phyloP scores from a whole-genome alignment of 2,888 invertebrate genomes.

The Apantesis nais region DNA sequence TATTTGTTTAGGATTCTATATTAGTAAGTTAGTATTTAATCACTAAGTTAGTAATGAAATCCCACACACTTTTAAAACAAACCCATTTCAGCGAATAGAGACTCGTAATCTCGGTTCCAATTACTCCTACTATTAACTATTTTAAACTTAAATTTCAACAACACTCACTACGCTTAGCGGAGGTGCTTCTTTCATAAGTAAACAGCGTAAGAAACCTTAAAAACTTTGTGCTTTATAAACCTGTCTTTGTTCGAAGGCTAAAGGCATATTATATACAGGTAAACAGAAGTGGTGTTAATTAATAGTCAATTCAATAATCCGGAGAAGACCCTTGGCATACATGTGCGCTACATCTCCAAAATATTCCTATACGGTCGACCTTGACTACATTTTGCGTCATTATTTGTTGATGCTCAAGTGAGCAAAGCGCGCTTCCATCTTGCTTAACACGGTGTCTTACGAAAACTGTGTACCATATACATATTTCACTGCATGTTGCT shows the following conservation, averaged over 20 bases:
- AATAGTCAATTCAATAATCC: not conserved
- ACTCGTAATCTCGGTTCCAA: too few relatives aligned
- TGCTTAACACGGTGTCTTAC: constrained; percentile 44
- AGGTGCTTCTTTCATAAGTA: not conserved
- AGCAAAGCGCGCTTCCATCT: constrained; percentile 36
- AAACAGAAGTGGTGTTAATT: not conserved
- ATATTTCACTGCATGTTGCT: constrained; percentile 26
- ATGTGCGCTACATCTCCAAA: constrained; percentile 19
- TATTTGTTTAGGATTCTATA: too few relatives aligned
- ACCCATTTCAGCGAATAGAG: too few relatives aligned
- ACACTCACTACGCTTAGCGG: not conserved
- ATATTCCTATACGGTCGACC: constrained; percentile 31
- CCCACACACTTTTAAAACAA: too few relatives aligned
- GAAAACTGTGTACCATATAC: constrained; percentile 32
- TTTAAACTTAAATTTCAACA: not conserved
- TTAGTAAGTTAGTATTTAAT: too few relatives aligned
- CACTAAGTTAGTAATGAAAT: too few relatives aligned
- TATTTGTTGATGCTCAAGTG: constrained; percentile 47
- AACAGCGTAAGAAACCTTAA: not conserved
- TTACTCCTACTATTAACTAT: too few relatives aligned
- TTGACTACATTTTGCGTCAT: constrained; percentile 51
- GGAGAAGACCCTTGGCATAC: constrained; percentile 24
- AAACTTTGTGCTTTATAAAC: not conserved
- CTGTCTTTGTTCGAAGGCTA: not conserved
- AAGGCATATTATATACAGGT: not conserved